A percentile compares a stretch with the other conserved stretches of the same genome.
These are phyloP conservation scores for Poicephalus meyeri DNA, from an alignment of 2,113 vertebrate genomes.

Conservation along the genomic window DNA sequence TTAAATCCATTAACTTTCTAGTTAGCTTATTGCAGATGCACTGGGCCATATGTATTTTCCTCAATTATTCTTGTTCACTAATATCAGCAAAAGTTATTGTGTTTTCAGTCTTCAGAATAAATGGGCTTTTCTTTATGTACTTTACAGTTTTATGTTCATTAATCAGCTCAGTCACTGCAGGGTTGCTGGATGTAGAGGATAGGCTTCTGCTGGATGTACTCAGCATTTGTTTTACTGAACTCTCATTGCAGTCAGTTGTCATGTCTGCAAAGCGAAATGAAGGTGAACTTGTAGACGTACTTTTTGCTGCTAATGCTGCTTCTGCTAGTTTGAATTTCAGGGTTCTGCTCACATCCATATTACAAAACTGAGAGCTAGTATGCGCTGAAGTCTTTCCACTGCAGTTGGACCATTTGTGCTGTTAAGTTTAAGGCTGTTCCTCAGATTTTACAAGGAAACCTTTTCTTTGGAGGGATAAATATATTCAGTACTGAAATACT, in stretches of 20 bases:
- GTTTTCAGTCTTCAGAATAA: background rate
- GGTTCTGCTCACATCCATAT: background rate
- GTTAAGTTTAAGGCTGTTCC: background rate
- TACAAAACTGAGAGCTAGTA: background rate
- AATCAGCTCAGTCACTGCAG: background rate
- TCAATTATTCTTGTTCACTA: background rate
- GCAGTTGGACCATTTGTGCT: background rate
- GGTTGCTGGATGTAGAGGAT: background rate
- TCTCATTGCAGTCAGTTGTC: rapidly evolving
- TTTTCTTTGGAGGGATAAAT: background rate
- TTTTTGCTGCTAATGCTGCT: background rate
- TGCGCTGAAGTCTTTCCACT: background rate
- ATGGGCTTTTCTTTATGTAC: background rate
- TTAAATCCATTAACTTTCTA: background rate
- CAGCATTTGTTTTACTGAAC: background rate
- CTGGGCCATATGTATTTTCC: background rate
- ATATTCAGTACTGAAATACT: background rate
- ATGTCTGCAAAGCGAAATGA: background rate
- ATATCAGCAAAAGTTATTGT: too few species aligned
- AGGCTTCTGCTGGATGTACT: background rate
- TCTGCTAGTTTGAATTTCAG: background rate
- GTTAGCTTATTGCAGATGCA: background rate
- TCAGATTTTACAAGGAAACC: background rate
- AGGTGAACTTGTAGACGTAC: background rate
- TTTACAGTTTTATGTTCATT: background rate